These are phyloP conservation scores for Callinectes sapidus DNA, from an alignment of 2,888 invertebrate genomes.

Conservation along the genomic window DNA sequence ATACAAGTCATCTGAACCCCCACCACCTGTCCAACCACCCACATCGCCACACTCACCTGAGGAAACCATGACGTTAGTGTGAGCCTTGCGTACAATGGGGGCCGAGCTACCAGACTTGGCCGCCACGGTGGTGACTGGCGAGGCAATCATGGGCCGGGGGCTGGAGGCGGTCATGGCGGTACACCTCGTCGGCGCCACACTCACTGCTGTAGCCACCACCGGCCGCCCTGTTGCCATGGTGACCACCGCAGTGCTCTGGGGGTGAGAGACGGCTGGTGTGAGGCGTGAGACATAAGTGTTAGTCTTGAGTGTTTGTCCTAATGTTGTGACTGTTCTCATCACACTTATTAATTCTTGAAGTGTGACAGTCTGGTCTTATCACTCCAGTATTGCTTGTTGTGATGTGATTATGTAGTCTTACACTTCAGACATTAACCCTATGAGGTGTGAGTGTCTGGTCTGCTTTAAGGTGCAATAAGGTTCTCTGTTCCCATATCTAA, in stretches of 20 bases:
- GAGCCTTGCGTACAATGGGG: conserved; percentile 45
- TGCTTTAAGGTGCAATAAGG: too few species aligned
- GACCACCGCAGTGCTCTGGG: conserved; percentile 46
- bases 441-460: too few species aligned
- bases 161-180: conserved; percentile 15
- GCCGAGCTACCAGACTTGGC: conserved; percentile 34
- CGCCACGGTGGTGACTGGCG: conserved; percentile 50
- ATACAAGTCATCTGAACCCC: background rate
- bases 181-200: background rate
- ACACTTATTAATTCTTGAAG: too few species aligned
- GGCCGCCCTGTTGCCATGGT: conserved; percentile 44
- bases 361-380: too few species aligned
- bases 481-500: too few species aligned
- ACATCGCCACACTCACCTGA: conserved; percentile 36
- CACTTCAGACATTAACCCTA: background rate
- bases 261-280: background rate
- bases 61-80: conserved; percentile 53
- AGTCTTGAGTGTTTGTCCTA: too few species aligned
- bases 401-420: background rate
- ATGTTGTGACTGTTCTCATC: too few species aligned
- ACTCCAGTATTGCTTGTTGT: too few species aligned
- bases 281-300: background rate
- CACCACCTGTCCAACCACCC: background rate
- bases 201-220: conserved; percentile 42
- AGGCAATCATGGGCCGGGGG: conserved; percentile 41